Evolutionary conservation across 2,797 vertebrate genomes (phyloP).

Genomic region (Gephyroberyx darwinii): DNA sequence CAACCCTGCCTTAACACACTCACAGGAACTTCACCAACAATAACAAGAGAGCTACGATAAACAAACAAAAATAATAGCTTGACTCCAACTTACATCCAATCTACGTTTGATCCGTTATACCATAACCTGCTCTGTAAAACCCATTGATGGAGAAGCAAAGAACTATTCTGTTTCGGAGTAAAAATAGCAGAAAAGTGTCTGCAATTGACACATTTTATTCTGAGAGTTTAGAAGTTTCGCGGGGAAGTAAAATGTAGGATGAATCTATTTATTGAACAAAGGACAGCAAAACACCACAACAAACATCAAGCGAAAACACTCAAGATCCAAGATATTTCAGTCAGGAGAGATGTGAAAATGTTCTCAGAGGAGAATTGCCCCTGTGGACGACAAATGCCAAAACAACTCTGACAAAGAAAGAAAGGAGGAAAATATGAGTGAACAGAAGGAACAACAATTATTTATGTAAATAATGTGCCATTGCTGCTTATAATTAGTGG

Average conservation of each 20-base stretch:
- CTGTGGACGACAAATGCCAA: slow-evolving; percentile 81
- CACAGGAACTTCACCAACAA: slow-evolving; percentile 30
- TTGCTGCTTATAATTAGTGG: slow-evolving; percentile 99
- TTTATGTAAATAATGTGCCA: slow-evolving; percentile 99
- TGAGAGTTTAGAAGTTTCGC: slow-evolving; percentile 68
- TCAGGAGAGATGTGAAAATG: slow-evolving; percentile 74
- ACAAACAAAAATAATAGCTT: slow-evolving; percentile 34
- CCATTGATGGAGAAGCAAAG: slow-evolving; percentile 28
- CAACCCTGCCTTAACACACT: slow-evolving; percentile 13
- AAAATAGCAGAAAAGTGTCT: slow-evolving; percentile 62
- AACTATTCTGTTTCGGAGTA: slow-evolving; percentile 55
- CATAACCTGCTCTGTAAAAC: slow-evolving; percentile 33
- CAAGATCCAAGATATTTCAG: slow-evolving; percentile 75
- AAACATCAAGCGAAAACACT: slow-evolving; percentile 71
- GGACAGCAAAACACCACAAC: slow-evolving; percentile 80
- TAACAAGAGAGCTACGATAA: slow-evolving; percentile 47
- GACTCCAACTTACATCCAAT: slow-evolving; percentile 21
- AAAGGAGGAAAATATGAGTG: slow-evolving; percentile 83
- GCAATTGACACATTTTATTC: slow-evolving; percentile 71
- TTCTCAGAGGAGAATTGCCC: slow-evolving; percentile 80
- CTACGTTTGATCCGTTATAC: slow-evolving; percentile 42
- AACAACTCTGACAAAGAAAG: slow-evolving; percentile 83
- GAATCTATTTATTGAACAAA: slow-evolving; percentile 83
- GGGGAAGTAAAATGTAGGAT: slow-evolving; percentile 68
- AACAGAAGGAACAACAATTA: slow-evolving; percentile 99